Evolutionary conservation across 2,797 vertebrate species (phyloP).

Genomic region (Columba guinea): DNA sequence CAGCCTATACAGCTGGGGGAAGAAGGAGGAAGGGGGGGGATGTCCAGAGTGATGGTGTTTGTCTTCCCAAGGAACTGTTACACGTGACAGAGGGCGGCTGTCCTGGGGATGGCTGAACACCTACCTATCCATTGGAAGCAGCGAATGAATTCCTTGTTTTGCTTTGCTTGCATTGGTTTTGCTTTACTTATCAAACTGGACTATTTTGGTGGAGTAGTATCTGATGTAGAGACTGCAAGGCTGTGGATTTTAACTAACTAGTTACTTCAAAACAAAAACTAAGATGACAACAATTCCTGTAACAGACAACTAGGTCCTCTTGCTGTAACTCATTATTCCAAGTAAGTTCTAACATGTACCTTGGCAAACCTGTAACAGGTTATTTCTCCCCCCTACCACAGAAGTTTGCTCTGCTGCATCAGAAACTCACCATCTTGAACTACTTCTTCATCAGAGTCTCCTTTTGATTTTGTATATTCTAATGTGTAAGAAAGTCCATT

Average conservation of each 20-base stretch:
- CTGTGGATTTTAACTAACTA: not conserved
- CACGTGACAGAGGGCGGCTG: accelerated
- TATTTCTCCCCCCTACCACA: not conserved
- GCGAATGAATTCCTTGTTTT: not conserved
- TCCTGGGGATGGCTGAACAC: not conserved
- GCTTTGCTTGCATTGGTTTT: not conserved
- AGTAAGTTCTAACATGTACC: not conserved
- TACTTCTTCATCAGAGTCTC: slow-evolving; percentile 94
- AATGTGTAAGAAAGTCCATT: slow-evolving; percentile 96
- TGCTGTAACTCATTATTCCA: not conserved
- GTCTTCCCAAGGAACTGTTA: not conserved
- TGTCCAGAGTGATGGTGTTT: accelerated
- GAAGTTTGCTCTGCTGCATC: not conserved
- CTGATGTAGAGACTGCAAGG: not conserved
- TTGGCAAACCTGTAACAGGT: not conserved
- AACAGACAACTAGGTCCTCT: not conserved
- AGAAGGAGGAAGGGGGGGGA: not conserved
- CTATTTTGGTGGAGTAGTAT: not conserved
- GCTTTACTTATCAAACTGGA: not conserved
- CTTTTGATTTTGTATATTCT: slow-evolving; percentile 91
- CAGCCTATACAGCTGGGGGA: not conserved
- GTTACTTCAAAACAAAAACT: not conserved
- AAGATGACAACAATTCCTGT: not conserved
- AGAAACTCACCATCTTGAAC: slow-evolving; percentile 89
- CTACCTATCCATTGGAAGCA: not conserved